Evolutionary conservation across 2,797 vertebrate species (phyloP).

Genomic region (Emys orbicularis): DNA sequence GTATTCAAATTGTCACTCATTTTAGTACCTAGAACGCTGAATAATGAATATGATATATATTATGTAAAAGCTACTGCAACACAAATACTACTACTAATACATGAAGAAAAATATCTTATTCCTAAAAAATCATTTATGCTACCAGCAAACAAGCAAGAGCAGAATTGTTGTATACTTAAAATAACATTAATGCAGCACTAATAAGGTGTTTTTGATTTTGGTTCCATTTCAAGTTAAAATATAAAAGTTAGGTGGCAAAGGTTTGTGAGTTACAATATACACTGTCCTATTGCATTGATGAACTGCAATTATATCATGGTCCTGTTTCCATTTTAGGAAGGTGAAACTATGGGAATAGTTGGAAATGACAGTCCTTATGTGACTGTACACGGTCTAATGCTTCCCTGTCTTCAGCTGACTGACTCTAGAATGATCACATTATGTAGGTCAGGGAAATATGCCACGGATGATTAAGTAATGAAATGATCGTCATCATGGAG

Average conservation of each 20-base stretch:
- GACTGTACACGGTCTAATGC: neutral
- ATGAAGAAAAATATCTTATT: neutral
- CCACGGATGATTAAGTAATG: conserved; percentile 22
- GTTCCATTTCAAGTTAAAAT: neutral
- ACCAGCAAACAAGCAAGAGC: neutral
- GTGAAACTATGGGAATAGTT: neutral
- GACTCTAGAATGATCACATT: conserved; percentile 29
- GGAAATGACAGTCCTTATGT: neutral
- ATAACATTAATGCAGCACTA: neutral
- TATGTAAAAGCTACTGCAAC: neutral
- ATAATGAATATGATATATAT: neutral
- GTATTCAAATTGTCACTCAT: neutral
- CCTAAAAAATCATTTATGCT: neutral
- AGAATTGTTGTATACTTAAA: neutral
- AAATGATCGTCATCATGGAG: neutral
- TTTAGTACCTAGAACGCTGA: neutral
- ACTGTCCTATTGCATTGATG: neutral
- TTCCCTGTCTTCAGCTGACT: neutral
- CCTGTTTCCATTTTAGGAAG: neutral
- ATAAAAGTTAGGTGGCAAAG: neutral
- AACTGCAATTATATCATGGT: neutral
- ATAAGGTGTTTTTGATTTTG: neutral
- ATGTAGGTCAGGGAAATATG: conserved; percentile 22
- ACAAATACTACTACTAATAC: neutral
- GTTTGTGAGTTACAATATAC: neutral